Conservation (phyloP, 2,797 vertebrate genomes). For the Sebastes minor region DNA sequence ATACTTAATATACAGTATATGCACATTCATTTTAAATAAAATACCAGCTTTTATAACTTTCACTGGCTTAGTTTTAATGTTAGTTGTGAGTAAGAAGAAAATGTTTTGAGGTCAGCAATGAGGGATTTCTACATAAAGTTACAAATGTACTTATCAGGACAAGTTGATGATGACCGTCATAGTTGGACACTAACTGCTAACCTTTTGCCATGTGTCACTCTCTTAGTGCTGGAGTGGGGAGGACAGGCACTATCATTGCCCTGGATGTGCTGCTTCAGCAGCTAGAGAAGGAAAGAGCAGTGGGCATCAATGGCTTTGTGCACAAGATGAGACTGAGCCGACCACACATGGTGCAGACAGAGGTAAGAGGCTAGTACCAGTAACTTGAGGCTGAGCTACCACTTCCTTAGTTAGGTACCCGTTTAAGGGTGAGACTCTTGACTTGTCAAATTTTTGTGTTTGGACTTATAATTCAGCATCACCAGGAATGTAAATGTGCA, state of each 20-base stretch:
- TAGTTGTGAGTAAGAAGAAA: neutral
- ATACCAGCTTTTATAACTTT: neutral
- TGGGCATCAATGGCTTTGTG: conserved; percentile 81
- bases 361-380: too few relatives aligned
- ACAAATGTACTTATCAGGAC: neutral
- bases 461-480: neutral
- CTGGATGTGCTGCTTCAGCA: conserved; percentile 87
- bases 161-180: neutral
- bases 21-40: neutral
- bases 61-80: neutral
- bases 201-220: neutral
- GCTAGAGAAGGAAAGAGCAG: conserved; percentile 66
- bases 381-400: neutral
- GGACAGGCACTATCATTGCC: conserved; percentile 88
- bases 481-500: neutral
- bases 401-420: neutral
- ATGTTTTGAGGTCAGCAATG: neutral
- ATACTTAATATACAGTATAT: neutral
- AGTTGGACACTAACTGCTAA: neutral
- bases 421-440: neutral
- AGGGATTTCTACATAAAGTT: neutral
- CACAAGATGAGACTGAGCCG: conserved; percentile 84
- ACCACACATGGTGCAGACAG: conserved; percentile 90
- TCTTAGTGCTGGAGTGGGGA: conserved; percentile 87
- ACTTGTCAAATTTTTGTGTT: neutral